Base-by-base conservation (phyloP, 2,888 invertebrate genomes). In the Mermis nigrescens region DNA sequence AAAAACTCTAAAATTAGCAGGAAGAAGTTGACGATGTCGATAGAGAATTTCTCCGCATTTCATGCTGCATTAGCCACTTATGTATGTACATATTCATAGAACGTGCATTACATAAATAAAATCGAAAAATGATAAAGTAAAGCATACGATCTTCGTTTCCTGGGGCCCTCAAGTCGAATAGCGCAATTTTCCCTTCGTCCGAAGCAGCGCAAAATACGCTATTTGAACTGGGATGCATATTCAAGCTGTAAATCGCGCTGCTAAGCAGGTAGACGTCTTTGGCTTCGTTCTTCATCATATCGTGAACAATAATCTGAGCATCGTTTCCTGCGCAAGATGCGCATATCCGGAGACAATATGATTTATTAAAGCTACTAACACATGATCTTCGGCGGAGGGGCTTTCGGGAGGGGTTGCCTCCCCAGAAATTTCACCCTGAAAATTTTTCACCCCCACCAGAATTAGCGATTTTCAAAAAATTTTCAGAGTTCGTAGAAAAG, bases 261-360 rank as follows among this genome's bases (percentile, higher is more conserved):
- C 86, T 84, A 69, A 90, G 89, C 28, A 82, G 79, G 67, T 87
- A 83, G 63, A 82, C 82, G 68, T 87, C 83, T 60, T 84, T 71
- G 0, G 83, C 74, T 62, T 76, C 75, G 46, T 78, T 77, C 84
- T 83, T 85, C 72, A 80, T 78, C 65, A 84, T 74, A 73, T 92
- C 88, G 72, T 94, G 92, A 22, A 88, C 83, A 65, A 91, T 83
- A 15, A 91, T 89, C 79, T 87, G 82, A 68, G 90, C 87, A 77
- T 94, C 92, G 77, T 67, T 68, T 68, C 77, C 92, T 62, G 88
- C 91, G n/a, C 87, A 64, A 91, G 81, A 74, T 82, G 84, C 28
- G 81, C 79, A 71, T 85, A 48, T 48, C 12, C 12, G 19, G 38
- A 15, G 12, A 38, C 38, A 38, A 12, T 19, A 15, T 38, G 38